Conservation (phyloP, 2,797 vertebrate genomes). For the Sebastes matsubarae region DNA sequence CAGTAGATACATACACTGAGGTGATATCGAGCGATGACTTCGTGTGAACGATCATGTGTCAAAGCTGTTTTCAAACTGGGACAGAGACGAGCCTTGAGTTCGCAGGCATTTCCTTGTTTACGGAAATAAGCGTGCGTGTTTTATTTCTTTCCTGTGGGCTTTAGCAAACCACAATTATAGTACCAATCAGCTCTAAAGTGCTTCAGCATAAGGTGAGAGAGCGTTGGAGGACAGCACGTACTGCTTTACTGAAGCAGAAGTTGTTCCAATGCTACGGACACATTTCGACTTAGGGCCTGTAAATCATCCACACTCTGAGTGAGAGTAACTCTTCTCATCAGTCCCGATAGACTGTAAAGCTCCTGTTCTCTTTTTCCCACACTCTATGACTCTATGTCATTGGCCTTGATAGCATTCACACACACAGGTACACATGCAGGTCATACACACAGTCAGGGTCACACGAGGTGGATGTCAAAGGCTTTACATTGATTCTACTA, state of each 20-base stretch:
- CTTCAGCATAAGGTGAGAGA: neutral
- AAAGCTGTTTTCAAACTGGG: neutral
- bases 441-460: neutral
- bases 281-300: neutral
- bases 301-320: neutral
- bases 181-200: neutral
- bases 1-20: neutral
- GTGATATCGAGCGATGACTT: neutral
- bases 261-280: neutral
- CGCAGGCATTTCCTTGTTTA: conserved; percentile 46
- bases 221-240: neutral
- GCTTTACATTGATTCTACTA: neutral
- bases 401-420: neutral
- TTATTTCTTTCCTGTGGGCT: conserved; percentile 51
- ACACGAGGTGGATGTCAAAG: neutral
- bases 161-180: neutral
- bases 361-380: conserved; percentile 15
- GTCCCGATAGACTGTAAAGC: neutral
- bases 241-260: neutral
- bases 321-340: neutral
- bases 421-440: neutral
- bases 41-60: conserved; percentile 8
- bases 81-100: neutral
- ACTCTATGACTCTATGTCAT: neutral
- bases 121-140: conserved; percentile 19